These are phyloP conservation scores for Hippocampus mohnikei DNA, from an alignment of 2,113 vertebrate genomes.

Conservation along the genomic window DNA sequence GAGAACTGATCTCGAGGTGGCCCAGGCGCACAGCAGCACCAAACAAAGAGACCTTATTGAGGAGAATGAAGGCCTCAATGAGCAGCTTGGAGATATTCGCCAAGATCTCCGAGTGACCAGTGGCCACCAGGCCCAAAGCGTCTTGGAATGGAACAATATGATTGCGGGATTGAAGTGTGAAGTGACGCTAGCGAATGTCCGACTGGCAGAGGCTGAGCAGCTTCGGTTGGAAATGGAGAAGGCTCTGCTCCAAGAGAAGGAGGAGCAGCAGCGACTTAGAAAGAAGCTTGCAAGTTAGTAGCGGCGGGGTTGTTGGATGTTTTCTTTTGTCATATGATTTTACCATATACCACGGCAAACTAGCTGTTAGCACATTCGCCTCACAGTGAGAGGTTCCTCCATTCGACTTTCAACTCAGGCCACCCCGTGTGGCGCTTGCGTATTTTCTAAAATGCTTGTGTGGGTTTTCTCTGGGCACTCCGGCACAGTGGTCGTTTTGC, in stretches of 20 bases:
- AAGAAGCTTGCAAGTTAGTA: conserved; percentile 67
- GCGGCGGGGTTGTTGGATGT: conserved; percentile 28
- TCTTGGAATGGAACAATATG: conserved; percentile 78
- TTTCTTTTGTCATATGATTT: conserved; percentile 17
- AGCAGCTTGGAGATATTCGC: conserved; percentile 80
- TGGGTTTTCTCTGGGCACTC: too few species aligned
- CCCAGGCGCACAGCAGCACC: conserved; percentile 68
- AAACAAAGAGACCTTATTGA: conserved; percentile 78
- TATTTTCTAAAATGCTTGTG: too few species aligned
- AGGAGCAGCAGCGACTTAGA: conserved; percentile 82
- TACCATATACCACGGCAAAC: too few species aligned
- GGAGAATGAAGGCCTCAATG: conserved; percentile 79
- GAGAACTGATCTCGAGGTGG: conserved; percentile 74
- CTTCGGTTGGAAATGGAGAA: conserved; percentile 75
- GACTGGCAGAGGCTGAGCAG: conserved; percentile 70
- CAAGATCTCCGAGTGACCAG: conserved; percentile 81
- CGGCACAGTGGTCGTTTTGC: too few species aligned
- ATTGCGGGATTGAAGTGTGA: conserved; percentile 79
- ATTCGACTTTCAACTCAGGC: too few species aligned
- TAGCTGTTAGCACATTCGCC: not conserved
- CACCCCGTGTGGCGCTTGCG: too few species aligned
- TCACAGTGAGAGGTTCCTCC: too few species aligned
- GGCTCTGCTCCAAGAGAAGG: conserved; percentile 78
- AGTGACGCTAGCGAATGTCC: conserved; percentile 64
- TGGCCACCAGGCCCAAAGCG: conserved; percentile 80